phyloP scores from a whole-genome alignment of 2,113 vertebrate genomes.

The Climacteris rufus region DNA sequence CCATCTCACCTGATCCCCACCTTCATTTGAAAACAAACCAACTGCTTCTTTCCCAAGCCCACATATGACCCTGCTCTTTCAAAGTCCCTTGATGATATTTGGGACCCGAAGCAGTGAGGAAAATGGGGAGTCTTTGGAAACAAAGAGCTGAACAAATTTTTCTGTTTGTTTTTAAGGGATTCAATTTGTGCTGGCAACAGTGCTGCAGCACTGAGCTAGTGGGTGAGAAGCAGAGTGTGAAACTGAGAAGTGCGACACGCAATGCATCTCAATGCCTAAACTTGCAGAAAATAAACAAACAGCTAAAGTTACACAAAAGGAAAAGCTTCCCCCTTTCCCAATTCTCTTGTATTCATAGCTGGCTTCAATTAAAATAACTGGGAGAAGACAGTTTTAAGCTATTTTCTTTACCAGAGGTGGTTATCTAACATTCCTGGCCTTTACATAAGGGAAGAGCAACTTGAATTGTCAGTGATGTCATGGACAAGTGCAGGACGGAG shows the following conservation, averaged over 20 bases:
- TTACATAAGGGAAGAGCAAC: conserved; percentile 35
- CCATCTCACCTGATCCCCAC: background rate
- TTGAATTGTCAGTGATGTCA: background rate
- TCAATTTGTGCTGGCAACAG: background rate
- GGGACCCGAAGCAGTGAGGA: background rate
- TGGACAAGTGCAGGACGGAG: background rate
- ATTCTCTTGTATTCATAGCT: conserved; percentile 28
- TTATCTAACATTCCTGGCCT: conserved; percentile 49
- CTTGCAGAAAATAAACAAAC: conserved; percentile 52
- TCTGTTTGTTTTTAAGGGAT: conserved; percentile 27
- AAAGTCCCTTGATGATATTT: background rate
- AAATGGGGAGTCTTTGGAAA: background rate
- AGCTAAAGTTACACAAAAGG: conserved; percentile 25
- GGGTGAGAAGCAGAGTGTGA: conserved; percentile 55
- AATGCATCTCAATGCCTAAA: conserved; percentile 34
- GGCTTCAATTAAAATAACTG: conserved; percentile 30
- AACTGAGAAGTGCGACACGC: conserved; percentile 44
- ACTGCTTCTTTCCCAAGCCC: background rate
- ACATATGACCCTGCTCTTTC: background rate
- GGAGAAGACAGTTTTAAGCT: conserved; percentile 10
- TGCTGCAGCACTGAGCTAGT: conserved; percentile 13
- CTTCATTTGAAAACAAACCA: background rate
- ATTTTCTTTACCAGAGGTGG: conserved; percentile 43
- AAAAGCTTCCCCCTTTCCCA: conserved; percentile 42
- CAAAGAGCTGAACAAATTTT: background rate